Evolutionary conservation across 2,888 invertebrate species (phyloP), one percentile per base, ranked within the genome.

Genomic region (Amphimallon solstitiale): DNA sequence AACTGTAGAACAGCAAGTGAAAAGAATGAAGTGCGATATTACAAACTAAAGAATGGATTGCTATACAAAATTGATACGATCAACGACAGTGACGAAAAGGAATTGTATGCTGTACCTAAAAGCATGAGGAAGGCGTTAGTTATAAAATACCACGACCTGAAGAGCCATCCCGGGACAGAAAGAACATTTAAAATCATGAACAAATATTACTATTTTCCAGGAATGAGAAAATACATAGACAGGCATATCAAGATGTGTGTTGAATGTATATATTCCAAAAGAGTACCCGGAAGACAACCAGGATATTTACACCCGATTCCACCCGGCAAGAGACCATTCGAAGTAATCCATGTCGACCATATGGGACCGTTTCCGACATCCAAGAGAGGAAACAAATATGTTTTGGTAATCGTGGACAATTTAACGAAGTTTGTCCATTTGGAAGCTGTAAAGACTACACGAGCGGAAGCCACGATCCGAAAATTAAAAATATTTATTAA

Each of bases 251-350:
- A 29, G 0, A 51, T 60, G 5, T 76, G 75, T 49, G n/a, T 75
- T 1, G 68, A 75, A 10, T 51, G 59, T 6, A 59, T 59, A 9
- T 15, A 23, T 1, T 15, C 14, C 4, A 59, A 59, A 12, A 43
- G 40, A n/a, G n/a, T 7, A 21, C 19, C 14, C 2, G 40, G 7
- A 10, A 40, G 9, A 12, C 68, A 70, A 65, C 63, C 49, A 1
- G 73, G 72, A 4, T 62, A 66, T 1, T 46, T 76, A 3, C 71
- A 76, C 48, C 74, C 75, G 17, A 73, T 73, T n/a, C 70, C 71
- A 0, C 70, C 70, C 0, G 75, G 71, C 7, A 54, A 21, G 15
- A 37, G 72, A 38, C 73, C 74, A 2, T 76, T 76, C 46, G 72
- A 46, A 1, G 46, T 71, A 2, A 64, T 75, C 0, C 70, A 75